Percentiles rank a stretch among this genome's conserved stretches.
phyloP scores from a whole-genome alignment of 2,888 invertebrate species.

The Cataglyphis albicans region DNA sequence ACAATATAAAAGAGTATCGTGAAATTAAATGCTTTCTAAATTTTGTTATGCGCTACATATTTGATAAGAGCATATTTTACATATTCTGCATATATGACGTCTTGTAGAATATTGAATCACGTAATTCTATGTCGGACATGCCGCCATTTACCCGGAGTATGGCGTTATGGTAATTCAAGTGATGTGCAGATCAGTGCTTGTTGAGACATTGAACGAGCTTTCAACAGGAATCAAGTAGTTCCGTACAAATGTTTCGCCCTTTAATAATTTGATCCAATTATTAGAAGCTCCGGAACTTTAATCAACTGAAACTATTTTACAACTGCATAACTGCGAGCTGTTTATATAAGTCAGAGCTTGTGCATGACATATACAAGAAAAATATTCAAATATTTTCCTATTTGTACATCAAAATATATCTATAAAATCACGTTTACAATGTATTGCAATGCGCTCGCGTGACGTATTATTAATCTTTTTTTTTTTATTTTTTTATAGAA shows the following conservation, averaged over 20 bases:
- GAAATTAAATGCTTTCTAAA: constrained; percentile 35
- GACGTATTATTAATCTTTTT: not conserved
- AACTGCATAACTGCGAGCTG: constrained; percentile 24
- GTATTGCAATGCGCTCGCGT: too few species aligned
- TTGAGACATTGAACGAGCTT: constrained; percentile 52
- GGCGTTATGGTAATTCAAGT: constrained; percentile 49
- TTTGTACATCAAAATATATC: not conserved
- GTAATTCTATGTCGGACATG: constrained; percentile 56
- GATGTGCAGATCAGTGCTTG: constrained; percentile 46
- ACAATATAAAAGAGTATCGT: not conserved
- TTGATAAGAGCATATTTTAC: constrained; percentile 50
- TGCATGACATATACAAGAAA: not conserved
- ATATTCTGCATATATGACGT: constrained; percentile 51
- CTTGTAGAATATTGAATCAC: constrained; percentile 41
- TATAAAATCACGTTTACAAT: not conserved
- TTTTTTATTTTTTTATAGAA: not conserved
- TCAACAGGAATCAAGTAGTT: constrained; percentile 54
- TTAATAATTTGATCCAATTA: constrained; percentile 59
- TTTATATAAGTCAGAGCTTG: constrained; percentile 27
- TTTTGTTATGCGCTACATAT: constrained; percentile 13
- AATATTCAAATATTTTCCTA: constrained; percentile 11
- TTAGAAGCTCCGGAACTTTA: constrained; percentile 21
- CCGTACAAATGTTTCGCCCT: constrained; percentile 57
- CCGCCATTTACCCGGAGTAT: constrained; percentile 43
- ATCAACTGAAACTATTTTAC: constrained; percentile 39